Percentiles rank a stretch among this genome's conserved stretches.
Conservation (phyloP, 2,888 invertebrate species). For the Fissipunctia ypsillon region DNA sequence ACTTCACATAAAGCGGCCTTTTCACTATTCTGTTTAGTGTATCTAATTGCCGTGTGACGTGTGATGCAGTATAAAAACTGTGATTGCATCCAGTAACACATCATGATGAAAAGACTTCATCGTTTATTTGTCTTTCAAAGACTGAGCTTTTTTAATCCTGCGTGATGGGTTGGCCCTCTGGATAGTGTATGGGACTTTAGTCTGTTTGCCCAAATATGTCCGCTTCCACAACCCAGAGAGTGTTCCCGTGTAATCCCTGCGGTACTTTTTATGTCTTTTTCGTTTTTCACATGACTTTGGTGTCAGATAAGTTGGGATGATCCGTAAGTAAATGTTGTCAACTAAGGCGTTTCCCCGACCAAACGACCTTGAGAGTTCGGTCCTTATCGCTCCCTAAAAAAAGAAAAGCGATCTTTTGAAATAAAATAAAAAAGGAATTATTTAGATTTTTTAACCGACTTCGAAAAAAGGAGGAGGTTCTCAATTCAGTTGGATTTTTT, state of each 20-base stretch:
- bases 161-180: not conserved
- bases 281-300: not conserved
- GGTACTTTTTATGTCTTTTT: conserved; percentile 1
- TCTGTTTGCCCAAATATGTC: conserved; percentile 22
- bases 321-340: conserved; percentile 21
- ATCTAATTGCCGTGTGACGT: not conserved
- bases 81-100: not conserved
- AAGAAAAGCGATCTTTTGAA: too few relatives aligned
- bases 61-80: not conserved
- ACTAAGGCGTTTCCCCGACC: too few relatives aligned
- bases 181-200: not conserved
- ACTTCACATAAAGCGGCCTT: not conserved
- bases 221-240: conserved; percentile 22
- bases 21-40: not conserved
- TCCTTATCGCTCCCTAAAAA: too few relatives aligned
- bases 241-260: conserved; percentile 11
- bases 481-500: too few relatives aligned
- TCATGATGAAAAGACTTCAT: not conserved
- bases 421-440: too few relatives aligned
- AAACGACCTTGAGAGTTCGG: too few relatives aligned
- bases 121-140: not conserved
- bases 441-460: too few relatives aligned
- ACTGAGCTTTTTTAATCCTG: not conserved
- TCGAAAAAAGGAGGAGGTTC: too few relatives aligned
- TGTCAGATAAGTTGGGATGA: conserved; percentile 17